These are phyloP conservation scores for Drosophila cognata DNA, from an alignment of 2,888 invertebrate genomes.

Conservation along the genomic window DNA sequence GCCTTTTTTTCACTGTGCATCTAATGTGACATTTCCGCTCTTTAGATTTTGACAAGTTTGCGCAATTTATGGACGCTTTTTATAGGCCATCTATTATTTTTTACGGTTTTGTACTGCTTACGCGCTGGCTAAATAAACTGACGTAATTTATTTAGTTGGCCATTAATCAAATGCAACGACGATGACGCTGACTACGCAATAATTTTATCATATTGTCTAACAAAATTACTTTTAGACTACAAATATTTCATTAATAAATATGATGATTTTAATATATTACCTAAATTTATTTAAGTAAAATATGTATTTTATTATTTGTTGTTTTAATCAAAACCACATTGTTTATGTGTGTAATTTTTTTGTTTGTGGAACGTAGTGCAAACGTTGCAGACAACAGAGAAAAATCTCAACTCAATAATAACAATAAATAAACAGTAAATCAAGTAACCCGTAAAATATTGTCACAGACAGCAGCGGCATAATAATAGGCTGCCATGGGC, in stretches of 20 bases:
- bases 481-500: slow-evolving; percentile 46
- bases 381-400: slow-evolving; percentile 29
- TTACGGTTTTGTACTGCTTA: slow-evolving; percentile 38
- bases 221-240: slow-evolving; percentile 15
- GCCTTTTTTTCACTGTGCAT: slow-evolving; percentile 13
- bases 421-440: slow-evolving; percentile 62
- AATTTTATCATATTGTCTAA: slow-evolving; percentile 26
- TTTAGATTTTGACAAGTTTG: slow-evolving; percentile 70
- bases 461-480: slow-evolving; percentile 59
- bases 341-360: background rate
- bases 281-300: slow-evolving; percentile 7
- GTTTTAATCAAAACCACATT: slow-evolving; percentile 18
- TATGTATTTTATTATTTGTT: background rate
- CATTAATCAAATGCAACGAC: slow-evolving; percentile 68
- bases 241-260: slow-evolving; percentile 2
- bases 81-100: slow-evolving; percentile 55
- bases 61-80: slow-evolving; percentile 59
- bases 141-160: slow-evolving; percentile 64
- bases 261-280: slow-evolving; percentile 1
- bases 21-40: slow-evolving; percentile 65
- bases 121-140: slow-evolving; percentile 60
- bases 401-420: slow-evolving; percentile 58
- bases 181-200: slow-evolving; percentile 18
- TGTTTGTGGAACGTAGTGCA: slow-evolving; percentile 29
- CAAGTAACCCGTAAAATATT: slow-evolving; percentile 61